These are phyloP conservation scores for Eupeodes luniger DNA, from an alignment of 2,888 invertebrate species.

Conservation along the genomic window DNA sequence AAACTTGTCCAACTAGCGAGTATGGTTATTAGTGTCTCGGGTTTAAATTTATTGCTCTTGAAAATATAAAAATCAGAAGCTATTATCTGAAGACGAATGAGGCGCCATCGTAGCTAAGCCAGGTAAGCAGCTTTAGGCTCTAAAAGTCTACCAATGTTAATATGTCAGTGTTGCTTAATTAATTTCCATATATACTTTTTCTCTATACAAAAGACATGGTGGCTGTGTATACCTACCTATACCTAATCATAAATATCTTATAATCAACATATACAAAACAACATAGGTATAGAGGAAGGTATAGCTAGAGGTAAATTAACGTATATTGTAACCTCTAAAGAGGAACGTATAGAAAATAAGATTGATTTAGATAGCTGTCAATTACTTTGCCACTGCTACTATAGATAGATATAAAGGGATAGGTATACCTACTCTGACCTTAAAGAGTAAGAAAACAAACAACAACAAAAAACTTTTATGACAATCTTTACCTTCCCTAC, in stretches of 20 bases:
- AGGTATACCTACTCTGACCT: neutral
- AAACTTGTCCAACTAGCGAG: constrained; percentile 42
- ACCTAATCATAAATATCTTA: neutral
- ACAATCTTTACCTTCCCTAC: neutral
- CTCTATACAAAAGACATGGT: neutral
- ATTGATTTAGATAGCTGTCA: constrained; percentile 30
- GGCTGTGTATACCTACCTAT: neutral
- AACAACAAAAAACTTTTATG: neutral
- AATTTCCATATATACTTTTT: constrained; percentile 45
- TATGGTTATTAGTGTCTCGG: constrained; percentile 45
- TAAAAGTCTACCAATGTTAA: constrained; percentile 15
- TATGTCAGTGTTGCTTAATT: constrained; percentile 45
- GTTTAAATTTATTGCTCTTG: constrained; percentile 19
- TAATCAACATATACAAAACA: neutral
- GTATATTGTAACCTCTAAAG: too few relatives aligned
- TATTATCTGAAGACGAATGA: constrained; percentile 44
- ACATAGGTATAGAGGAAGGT: neutral
- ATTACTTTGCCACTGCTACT: neutral
- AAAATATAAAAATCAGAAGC: constrained; percentile 49
- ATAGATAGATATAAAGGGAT: neutral
- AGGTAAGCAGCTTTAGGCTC: constrained; percentile 35
- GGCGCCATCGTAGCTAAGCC: constrained; percentile 25
- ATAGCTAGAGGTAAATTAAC: neutral
- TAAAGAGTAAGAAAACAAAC: neutral
- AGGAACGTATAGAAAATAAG: neutral